Conservation (phyloP, 1,140 invertebrate species). For the Bradynema listronoti region DNA sequence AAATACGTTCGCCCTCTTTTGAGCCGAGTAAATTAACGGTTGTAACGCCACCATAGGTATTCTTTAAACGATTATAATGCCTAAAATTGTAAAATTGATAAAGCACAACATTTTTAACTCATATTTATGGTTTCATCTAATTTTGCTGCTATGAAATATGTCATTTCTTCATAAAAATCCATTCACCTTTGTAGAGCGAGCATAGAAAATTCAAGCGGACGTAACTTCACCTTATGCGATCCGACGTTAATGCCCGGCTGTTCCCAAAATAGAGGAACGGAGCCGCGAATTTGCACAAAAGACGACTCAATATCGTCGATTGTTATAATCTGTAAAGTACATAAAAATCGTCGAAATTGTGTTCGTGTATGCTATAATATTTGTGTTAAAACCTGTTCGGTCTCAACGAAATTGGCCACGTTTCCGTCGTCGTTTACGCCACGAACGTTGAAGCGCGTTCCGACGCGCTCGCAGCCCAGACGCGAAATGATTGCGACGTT, state of each 20-base stretch:
- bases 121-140: no score
- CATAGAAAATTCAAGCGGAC: conserved; percentile 82
- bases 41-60: conserved; percentile 81
- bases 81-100: conserved; percentile 57
- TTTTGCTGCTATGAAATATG: neutral
- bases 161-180: conserved; percentile 6
- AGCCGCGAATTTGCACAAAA: conserved; percentile 75
- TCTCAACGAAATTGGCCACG: conserved; percentile 99
- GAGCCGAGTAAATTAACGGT: conserved; percentile 86
- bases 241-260: conserved; percentile 98
- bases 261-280: conserved; percentile 96
- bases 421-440: conserved; percentile 98
- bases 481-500: conserved; percentile 86
- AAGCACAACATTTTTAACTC: no score
- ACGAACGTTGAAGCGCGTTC: conserved; percentile 89
- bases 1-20: conserved; percentile 90
- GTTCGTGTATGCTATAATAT: no score
- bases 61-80: conserved; percentile 77
- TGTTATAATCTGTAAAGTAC: conserved; percentile 59
- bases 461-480: conserved; percentile 88
- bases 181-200: conserved; percentile 71
- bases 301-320: conserved; percentile 74
- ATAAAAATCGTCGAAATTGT: conserved; percentile 5
- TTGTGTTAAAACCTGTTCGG: conserved; percentile 71
- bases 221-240: conserved; percentile 91